These are phyloP conservation scores for Cylloceria caligata DNA, from an alignment of 2,888 invertebrate species.

Conservation along the genomic window DNA sequence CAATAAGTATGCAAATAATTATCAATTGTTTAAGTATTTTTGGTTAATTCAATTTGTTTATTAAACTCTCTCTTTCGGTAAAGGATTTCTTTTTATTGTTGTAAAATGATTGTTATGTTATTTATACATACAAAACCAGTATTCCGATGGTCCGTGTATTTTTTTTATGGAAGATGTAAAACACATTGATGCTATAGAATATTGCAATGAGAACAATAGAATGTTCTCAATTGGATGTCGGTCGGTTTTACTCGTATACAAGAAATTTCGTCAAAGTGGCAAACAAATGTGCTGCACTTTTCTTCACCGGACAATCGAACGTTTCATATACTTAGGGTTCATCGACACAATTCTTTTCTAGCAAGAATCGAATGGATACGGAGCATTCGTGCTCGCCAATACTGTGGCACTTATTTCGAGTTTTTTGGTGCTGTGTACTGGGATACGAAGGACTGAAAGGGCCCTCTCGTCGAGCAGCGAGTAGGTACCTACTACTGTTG, in stretches of 20 bases:
- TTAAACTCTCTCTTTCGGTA: no score
- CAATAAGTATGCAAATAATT: no score
- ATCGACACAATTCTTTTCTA: slow-evolving; percentile 15
- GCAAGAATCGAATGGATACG: slow-evolving; percentile 17
- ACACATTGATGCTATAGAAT: background rate
- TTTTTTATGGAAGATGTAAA: background rate
- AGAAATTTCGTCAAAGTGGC: slow-evolving; percentile 20
- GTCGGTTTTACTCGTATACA: background rate
- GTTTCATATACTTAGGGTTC: background rate
- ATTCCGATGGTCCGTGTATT: background rate
- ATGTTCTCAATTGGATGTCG: background rate
- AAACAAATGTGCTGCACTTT: slow-evolving; percentile 25
- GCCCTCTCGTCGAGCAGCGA: slow-evolving; percentile 25
- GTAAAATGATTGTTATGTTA: background rate
- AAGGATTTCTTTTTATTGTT: no score
- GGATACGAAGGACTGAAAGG: slow-evolving; percentile 16
- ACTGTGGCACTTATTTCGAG: slow-evolving; percentile 4
- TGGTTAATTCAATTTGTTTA: no score
- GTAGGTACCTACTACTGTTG: slow-evolving; percentile 49
- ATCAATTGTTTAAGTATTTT: no score
- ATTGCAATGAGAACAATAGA: background rate
- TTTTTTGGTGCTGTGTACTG: slow-evolving; percentile 14
- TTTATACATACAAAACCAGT: background rate
- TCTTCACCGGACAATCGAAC: slow-evolving; percentile 4
- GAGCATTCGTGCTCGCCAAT: slow-evolving; percentile 39